Percentiles rank a stretch among this genome's conserved stretches.
phyloP scores from a whole-genome alignment of 2,888 invertebrate species.

The Papilio demoleus region DNA sequence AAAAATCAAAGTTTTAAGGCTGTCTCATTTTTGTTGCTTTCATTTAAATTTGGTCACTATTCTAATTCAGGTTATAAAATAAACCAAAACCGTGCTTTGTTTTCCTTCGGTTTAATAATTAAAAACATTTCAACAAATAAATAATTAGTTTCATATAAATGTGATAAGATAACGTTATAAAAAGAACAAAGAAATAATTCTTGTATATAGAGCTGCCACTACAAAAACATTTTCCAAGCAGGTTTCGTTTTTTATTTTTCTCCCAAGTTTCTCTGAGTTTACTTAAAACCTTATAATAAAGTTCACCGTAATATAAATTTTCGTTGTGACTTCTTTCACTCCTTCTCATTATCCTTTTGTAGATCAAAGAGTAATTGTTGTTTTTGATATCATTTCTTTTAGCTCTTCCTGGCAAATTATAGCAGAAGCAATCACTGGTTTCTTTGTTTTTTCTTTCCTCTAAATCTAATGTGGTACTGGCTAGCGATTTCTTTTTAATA shows the following conservation, averaged over 20 bases:
- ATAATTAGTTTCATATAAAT: slow-evolving; percentile 21
- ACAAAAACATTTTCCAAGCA: slow-evolving; percentile 39
- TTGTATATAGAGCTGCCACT: slow-evolving; percentile 12
- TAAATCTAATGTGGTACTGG: background rate
- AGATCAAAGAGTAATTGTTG: slow-evolving; percentile 19
- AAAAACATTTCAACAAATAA: slow-evolving; percentile 10
- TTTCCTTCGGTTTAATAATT: no score
- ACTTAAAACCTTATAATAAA: slow-evolving; percentile 54
- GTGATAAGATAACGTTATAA: background rate
- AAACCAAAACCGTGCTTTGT: background rate
- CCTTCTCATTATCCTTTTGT: slow-evolving; percentile 38
- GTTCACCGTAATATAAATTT: slow-evolving; percentile 53
- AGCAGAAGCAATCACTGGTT: slow-evolving; percentile 35
- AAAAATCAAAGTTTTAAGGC: background rate
- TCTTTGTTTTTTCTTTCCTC: background rate
- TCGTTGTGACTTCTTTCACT: slow-evolving; percentile 32
- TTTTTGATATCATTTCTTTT: slow-evolving; percentile 25
- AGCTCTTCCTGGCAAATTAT: slow-evolving; percentile 18
- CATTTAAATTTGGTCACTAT: background rate
- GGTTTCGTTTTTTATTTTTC: slow-evolving; percentile 43
- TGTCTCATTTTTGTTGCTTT: background rate
- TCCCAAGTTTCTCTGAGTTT: slow-evolving; percentile 51
- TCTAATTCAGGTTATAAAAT: background rate
- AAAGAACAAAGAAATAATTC: slow-evolving; percentile 3
- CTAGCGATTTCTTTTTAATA: background rate